Evolutionary conservation across 2,888 invertebrate genomes (phyloP), one percentile per base, ranked within the genome.

Genomic region (Apodemia mormo): DNA sequence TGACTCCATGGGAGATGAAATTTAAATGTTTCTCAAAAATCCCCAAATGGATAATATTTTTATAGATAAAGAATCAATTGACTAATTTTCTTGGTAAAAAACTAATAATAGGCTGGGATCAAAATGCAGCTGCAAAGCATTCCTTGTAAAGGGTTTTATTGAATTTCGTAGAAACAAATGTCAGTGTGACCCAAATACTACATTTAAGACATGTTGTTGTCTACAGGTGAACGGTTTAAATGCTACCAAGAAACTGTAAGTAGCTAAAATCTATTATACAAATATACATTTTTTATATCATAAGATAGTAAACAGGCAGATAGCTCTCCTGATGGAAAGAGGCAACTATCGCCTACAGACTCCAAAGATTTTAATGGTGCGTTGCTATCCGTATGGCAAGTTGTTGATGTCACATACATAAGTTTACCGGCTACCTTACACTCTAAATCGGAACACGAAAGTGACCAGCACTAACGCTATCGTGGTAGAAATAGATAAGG

Each of bases 1-100:
- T 56, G 56, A n/a, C 56, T 56, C 56, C 56, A 22, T 56, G 56
- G 56, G 29, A 56, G 56, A 58, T 29, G 58, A 58, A 58, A 58
- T 58, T 58, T 56, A 29, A 56, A 33, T 33, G 33, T 56, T 29
- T n/a, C 56, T 56, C 29, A 29, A 56, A 56, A 56, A 43, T 29
- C 9, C 5, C 22, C 56, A 56, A 56, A 8, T 56, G 56, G 56
- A 58, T 29, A 58, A 7, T 29, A 58, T 58, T 5, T 58, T 29
- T 29, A 58, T 29, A 58, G 58, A 58, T 58, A 58, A 58, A 30
- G 29, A 58, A 58, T 29, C 58, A 10, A 30, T 58, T 12, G 30
- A 58, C 58, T 58, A 58, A 29, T 54, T 54, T 52, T 22, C 54
- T 58, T 58, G 29, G 30, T 58, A 30, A 61, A 33, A 61, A 12